Percentiles rank a stretch among this genome's conserved stretches.
phyloP scores from a whole-genome alignment of 2,113 vertebrate genomes.

The Percina caprodes region DNA sequence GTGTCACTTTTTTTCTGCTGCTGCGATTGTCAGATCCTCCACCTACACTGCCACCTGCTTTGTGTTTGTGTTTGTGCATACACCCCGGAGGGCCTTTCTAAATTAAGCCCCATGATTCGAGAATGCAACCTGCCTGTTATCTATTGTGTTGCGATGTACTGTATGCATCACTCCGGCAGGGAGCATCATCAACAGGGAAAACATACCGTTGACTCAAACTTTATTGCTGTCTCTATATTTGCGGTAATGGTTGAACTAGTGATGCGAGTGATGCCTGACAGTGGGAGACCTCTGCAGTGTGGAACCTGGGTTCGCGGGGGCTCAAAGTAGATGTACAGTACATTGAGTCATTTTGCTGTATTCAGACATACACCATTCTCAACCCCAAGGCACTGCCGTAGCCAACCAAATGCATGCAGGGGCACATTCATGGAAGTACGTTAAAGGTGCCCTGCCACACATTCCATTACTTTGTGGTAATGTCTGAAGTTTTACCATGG shows the following conservation, averaged over 20 bases:
- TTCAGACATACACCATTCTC: neutral
- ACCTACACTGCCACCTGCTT: constrained; percentile 44
- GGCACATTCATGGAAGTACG: neutral
- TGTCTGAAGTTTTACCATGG: no score
- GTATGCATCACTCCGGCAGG: constrained; percentile 17
- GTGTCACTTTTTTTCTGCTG: constrained; percentile 3
- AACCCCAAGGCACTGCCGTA: neutral
- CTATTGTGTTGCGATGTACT: neutral
- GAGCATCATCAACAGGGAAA: neutral
- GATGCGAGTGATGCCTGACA: constrained; percentile 19
- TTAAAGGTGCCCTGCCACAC: no score
- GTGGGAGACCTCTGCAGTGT: constrained; percentile 11
- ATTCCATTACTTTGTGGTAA: no score
- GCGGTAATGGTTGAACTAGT: constrained; percentile 19
- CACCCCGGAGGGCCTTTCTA: constrained; percentile 24
- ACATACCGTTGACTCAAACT: neutral
- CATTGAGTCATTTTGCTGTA: neutral
- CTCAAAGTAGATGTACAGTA: constrained; percentile 5
- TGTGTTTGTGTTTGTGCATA: constrained; percentile 35
- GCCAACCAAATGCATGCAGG: neutral
- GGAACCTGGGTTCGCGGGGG: neutral
- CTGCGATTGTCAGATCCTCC: constrained; percentile 31
- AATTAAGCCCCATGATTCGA: constrained; percentile 12
- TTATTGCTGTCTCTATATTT: constrained; percentile 9
- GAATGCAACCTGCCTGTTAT: neutral